Conservation (phyloP, 92 coral and sea anemone genomes). For the Galaxea fascicularis region DNA sequence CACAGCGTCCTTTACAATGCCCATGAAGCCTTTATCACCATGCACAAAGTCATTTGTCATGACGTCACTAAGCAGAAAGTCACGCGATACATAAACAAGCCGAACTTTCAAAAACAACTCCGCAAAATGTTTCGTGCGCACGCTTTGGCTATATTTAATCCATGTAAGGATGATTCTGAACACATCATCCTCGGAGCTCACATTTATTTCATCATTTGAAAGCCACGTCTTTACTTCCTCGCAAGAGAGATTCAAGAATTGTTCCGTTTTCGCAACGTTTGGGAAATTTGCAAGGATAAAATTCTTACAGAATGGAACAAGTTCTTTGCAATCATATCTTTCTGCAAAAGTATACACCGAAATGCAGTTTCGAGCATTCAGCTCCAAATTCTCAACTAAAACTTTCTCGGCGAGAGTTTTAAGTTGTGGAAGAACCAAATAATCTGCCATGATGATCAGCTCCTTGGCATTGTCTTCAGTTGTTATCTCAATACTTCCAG, state of each 20-base stretch:
- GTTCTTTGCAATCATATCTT: not conserved
- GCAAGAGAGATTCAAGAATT: not conserved
- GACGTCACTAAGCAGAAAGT: not conserved
- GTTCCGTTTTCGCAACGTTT: not conserved
- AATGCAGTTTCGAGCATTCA: not conserved
- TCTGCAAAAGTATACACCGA: not conserved
- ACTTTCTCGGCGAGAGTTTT: not conserved
- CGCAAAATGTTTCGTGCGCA: not conserved
- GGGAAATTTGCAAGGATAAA: not conserved
- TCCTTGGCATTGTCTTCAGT: not conserved
- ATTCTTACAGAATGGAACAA: not conserved
- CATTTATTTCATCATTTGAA: constrained; percentile 2
- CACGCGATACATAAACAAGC: constrained; percentile 2
- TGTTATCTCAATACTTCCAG: not conserved
- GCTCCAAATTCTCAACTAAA: not conserved
- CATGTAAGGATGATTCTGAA: not conserved
- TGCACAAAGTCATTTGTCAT: constrained; percentile 4
- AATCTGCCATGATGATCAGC: not conserved
- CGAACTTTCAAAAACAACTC: not conserved
- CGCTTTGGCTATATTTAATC: not conserved
- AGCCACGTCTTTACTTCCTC: constrained; percentile 1
- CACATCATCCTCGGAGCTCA: not conserved
- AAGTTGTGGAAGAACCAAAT: not conserved
- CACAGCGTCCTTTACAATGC: not conserved
- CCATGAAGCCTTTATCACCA: not conserved